Evolutionary conservation across 2,888 invertebrate species (phyloP), one percentile per base, ranked within the genome.

Genomic region (Tipula lateralis): DNA sequence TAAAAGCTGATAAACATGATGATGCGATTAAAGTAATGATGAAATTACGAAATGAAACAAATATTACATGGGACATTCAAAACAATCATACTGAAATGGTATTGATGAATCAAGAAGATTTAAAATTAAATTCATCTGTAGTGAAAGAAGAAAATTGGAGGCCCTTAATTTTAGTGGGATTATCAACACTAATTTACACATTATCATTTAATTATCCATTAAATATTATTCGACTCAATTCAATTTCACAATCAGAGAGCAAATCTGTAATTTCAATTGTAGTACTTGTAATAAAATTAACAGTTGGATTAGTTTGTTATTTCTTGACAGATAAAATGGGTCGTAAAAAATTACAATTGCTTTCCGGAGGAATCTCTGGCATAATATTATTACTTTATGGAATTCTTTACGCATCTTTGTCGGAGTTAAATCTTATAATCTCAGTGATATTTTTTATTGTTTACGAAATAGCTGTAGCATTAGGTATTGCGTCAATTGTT

Each of bases 41-140:
- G 16, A 84, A 50, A 82, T 80, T 86, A 16, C 6, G 85, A 24
- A 85, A 84, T 6, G 85, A 86, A 80, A 83, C 44, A 4, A 29
- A 82, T 50, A 85, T 85, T 84, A 86, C 84, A 32, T 24, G 24
- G n/a, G 34, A 84, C 2, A 85, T 85, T 29, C 36, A 83, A 7
- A 66, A 85, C 16, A 84, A 86, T 30, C 85, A 85, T 83, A 34
- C 29, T 29, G 85, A 86, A 34, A 34, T 86, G 5, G 50, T 83
- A 29, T 13, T 82, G 5, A 85, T 86, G 86, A 84, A 44, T 9
- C 16, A 39, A 13, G 85, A 86, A 50, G 85, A 84, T 80, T 32
- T 9, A 3, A 12, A 84, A 81, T 82, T 44, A 29, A 84, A 30
- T 44, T n/a, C 66, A 5, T 81, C 30, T 29, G 50, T 84, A 3